These are phyloP conservation scores for Bombus pyrosoma DNA, from an alignment of 1,140 invertebrate species.

Conservation along the genomic window DNA sequence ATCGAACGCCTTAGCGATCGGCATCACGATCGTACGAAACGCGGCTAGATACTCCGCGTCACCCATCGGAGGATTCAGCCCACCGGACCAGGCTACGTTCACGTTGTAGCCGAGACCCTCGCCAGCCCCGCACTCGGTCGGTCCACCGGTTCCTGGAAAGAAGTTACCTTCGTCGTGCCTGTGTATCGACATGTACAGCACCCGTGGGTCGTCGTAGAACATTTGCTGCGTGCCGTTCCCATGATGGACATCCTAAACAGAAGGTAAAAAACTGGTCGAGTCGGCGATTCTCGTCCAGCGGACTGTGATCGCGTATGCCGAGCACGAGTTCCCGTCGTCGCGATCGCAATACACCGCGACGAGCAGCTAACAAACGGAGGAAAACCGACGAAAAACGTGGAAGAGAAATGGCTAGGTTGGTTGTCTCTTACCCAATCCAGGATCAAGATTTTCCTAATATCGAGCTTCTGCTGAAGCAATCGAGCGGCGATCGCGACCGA, in stretches of 20 bases:
- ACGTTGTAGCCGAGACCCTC: constrained; percentile 98
- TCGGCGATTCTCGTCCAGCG: background rate
- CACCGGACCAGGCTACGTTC: constrained; percentile 98
- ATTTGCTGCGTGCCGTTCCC: constrained; percentile 99
- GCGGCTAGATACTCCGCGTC: constrained; percentile 99
- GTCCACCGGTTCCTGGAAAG: constrained; percentile 98
- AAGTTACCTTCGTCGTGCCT: constrained; percentile 99
- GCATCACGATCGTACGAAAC: constrained; percentile 96
- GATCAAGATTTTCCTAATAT: constrained; percentile 95
- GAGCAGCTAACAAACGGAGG: too few relatives aligned
- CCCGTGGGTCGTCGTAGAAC: constrained; percentile 97
- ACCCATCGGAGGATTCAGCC: constrained; percentile 94
- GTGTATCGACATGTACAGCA: constrained; percentile 98
- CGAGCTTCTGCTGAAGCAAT: constrained; percentile 92
- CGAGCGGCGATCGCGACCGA: constrained; percentile 98
- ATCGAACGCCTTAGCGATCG: constrained; percentile 95
- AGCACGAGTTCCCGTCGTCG: too few relatives aligned
- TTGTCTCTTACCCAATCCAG: constrained; percentile 96
- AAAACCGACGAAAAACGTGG: too few relatives aligned
- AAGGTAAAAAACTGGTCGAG: background rate
- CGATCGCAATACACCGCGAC: too few relatives aligned
- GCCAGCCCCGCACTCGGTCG: constrained; percentile 94
- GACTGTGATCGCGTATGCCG: background rate
- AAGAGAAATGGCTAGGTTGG: too few relatives aligned
- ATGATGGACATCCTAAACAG: constrained; percentile 96